Percentiles rank a stretch among this genome's conserved stretches.
phyloP scores from a whole-genome alignment of 2,797 vertebrate genomes.

The Squalus acanthias region DNA sequence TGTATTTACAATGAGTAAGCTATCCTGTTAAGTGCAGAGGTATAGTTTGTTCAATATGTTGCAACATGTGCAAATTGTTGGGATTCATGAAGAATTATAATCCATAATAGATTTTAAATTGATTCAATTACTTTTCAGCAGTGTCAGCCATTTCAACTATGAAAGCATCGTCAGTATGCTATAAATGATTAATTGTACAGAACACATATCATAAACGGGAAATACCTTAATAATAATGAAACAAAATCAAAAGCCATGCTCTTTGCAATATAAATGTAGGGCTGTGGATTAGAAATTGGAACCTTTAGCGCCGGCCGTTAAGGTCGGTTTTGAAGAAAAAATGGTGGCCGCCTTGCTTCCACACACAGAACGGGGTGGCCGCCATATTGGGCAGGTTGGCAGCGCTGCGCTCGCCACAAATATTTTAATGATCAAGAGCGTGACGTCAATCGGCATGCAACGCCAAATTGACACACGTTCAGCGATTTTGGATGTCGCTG shows the following conservation, averaged over 20 bases:
- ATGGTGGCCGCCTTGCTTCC: too few species aligned
- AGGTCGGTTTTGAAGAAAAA: too few species aligned
- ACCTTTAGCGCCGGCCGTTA: too few species aligned
- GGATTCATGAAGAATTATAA: neutral
- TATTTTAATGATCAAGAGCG: too few species aligned
- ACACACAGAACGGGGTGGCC: too few species aligned
- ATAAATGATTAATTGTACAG: slow-evolving; percentile 15
- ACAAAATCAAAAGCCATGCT: neutral
- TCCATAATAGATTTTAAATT: slow-evolving; percentile 1
- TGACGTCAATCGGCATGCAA: too few species aligned
- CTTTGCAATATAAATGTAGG: neutral
- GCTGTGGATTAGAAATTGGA: too few species aligned
- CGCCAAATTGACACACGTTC: too few species aligned
- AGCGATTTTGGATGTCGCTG: too few species aligned
- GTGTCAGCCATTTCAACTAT: neutral
- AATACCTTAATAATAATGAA: neutral
- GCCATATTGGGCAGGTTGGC: too few species aligned
- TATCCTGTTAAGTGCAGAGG: neutral
- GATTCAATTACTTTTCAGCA: slow-evolving; percentile 20
- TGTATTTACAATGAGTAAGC: slow-evolving; percentile 4
- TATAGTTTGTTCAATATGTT: neutral
- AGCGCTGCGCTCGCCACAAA: too few species aligned
- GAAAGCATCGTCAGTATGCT: neutral
- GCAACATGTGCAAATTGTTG: neutral
- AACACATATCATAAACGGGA: neutral